Evolutionary conservation across 1,140 invertebrate species (phyloP).

Genomic region (Ectropis grisescens): DNA sequence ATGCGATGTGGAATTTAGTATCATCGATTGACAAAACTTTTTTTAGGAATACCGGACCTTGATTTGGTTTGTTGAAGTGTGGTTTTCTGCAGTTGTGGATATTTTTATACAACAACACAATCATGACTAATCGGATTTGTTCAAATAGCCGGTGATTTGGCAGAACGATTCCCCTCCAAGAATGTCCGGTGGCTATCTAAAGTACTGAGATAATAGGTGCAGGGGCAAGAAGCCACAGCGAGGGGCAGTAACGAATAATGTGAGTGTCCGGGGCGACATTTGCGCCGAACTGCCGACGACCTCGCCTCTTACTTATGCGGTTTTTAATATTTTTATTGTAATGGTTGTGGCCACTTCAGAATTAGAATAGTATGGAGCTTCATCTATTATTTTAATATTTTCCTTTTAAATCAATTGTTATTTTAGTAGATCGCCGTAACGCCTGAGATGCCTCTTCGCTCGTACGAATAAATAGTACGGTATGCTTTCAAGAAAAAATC

Average conservation of each 20-base stretch:
- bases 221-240: constrained; percentile 26
- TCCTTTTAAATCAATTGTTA: no score
- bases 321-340: constrained; percentile 70
- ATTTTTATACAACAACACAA: constrained; percentile 62
- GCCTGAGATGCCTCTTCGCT: no score
- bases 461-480: no score
- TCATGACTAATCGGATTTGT: constrained; percentile 65
- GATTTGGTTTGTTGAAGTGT: no score
- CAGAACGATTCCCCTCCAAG: constrained; percentile 40
- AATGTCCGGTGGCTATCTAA: constrained; percentile 64
- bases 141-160: constrained; percentile 60
- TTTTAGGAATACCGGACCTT: no score
- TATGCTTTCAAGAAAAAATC: no score
- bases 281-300: constrained; percentile 62
- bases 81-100: constrained; percentile 21
- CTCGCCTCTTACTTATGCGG: constrained; percentile 67
- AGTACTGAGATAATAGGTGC: constrained; percentile 64
- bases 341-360: constrained; percentile 36
- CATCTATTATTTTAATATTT: no score
- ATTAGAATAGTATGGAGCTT: constrained; percentile 20
- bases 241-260: constrained; percentile 52
- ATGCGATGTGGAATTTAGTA: no score
- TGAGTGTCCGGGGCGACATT: constrained; percentile 65
- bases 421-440: no score
- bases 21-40: no score